These are phyloP conservation scores for Caprella mutica DNA, from an alignment of 2,888 invertebrate genomes.

Conservation along the genomic window DNA sequence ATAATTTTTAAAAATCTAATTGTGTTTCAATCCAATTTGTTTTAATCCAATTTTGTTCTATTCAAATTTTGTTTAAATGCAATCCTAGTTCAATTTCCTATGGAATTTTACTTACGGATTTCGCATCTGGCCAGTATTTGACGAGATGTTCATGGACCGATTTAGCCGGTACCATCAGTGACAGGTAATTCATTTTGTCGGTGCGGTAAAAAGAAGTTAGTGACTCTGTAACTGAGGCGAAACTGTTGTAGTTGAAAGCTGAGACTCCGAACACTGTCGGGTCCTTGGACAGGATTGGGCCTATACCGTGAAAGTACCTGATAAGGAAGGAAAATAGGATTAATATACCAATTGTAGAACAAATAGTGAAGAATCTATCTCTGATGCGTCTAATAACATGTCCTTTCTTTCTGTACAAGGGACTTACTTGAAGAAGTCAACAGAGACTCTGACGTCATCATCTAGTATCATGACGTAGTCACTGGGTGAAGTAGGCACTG, in stretches of 20 bases:
- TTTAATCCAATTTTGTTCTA: no score
- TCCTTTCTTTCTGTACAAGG: background rate
- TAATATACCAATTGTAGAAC: background rate
- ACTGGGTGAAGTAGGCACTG: slow-evolving; percentile 16
- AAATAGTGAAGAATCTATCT: background rate
- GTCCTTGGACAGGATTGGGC: slow-evolving; percentile 19
- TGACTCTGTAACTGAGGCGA: slow-evolving; percentile 17
- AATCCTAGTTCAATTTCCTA: no score
- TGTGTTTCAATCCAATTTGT: no score
- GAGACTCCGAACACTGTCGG: slow-evolving; percentile 19
- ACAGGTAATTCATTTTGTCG: slow-evolving; percentile 11
- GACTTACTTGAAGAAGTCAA: slow-evolving; percentile 32
- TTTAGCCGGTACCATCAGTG: slow-evolving; percentile 12
- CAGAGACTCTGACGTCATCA: slow-evolving; percentile 26
- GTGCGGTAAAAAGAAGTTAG: slow-evolving; percentile 25
- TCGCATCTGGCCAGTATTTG: slow-evolving; percentile 14
- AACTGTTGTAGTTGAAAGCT: slow-evolving; percentile 26
- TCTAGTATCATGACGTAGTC: slow-evolving; percentile 21
- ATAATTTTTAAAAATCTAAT: no score
- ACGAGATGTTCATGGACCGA: slow-evolving; percentile 17
- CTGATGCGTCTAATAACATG: background rate
- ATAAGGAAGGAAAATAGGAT: background rate
- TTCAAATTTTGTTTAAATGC: no score
- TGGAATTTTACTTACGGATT: slow-evolving; percentile 17
- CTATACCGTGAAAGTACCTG: slow-evolving; percentile 21